phyloP scores from a whole-genome alignment of 2,797 vertebrate species.

The Scleropages formosus region DNA sequence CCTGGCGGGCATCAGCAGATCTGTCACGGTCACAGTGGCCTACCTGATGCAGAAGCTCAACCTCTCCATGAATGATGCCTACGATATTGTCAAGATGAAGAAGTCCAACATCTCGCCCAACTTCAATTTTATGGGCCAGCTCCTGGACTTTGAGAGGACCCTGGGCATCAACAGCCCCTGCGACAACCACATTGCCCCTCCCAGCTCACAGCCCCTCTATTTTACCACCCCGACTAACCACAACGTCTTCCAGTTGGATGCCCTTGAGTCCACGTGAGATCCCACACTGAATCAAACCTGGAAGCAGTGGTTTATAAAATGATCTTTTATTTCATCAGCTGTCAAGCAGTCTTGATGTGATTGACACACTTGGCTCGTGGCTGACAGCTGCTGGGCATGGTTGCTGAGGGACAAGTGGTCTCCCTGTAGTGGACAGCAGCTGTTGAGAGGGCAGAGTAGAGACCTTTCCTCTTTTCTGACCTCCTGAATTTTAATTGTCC shows the following conservation, averaged over 20 bases:
- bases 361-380: conserved; percentile 57
- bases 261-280: conserved; percentile 85
- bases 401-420: conserved; percentile 57
- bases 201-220: conserved; percentile 69
- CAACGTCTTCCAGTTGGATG: conserved; percentile 92
- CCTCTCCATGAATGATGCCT: conserved; percentile 91
- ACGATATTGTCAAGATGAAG: conserved; percentile 95
- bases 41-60: conserved; percentile 96
- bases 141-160: conserved; percentile 93
- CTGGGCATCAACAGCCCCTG: conserved; percentile 88
- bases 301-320: background rate
- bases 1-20: conserved; percentile 92
- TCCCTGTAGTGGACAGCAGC: conserved; percentile 61
- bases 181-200: conserved; percentile 71
- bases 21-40: conserved; percentile 91
- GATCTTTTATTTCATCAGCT: conserved; percentile 55
- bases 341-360: conserved; percentile 48
- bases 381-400: conserved; percentile 59
- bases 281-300: background rate
- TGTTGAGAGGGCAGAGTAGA: conserved; percentile 45
- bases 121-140: conserved; percentile 97
- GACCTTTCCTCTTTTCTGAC: conserved; percentile 56
- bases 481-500: conserved; percentile 50
- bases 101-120: conserved; percentile 97
- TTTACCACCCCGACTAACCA: conserved; percentile 90